A percentile compares a stretch with the other conserved stretches of the same genome.
phyloP scores from a whole-genome alignment of 2,888 invertebrate species.

The Polylopha cassiicola region DNA sequence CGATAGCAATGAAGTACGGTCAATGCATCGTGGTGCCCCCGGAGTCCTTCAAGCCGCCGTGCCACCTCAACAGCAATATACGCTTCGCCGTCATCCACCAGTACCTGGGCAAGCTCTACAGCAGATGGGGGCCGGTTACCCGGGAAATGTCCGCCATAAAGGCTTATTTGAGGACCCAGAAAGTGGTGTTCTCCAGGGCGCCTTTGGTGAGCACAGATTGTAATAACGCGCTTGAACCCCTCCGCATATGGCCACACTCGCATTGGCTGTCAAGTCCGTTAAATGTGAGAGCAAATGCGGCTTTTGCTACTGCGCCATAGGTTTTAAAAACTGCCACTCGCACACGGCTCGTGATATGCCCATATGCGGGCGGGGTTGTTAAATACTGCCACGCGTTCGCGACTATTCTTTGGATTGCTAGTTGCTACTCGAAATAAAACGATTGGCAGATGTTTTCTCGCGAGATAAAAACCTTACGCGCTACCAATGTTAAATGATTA shows the following conservation, averaged over 20 bases:
- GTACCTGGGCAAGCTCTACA: constrained; percentile 90
- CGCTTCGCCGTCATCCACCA: constrained; percentile 93
- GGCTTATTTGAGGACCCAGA: constrained; percentile 86
- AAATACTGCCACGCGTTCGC: too few relatives aligned
- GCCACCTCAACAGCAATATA: constrained; percentile 89
- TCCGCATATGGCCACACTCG: neutral
- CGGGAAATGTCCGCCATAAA: constrained; percentile 90
- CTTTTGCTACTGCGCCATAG: too few relatives aligned
- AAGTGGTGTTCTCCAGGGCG: constrained; percentile 83
- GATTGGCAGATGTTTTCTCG: too few relatives aligned
- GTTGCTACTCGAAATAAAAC: too few relatives aligned
- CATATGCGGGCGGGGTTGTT: too few relatives aligned
- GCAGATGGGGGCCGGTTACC: constrained; percentile 92
- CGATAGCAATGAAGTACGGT: constrained; percentile 87
- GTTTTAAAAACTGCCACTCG: too few relatives aligned
- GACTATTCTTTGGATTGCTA: too few relatives aligned
- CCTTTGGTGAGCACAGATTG: constrained; percentile 81
- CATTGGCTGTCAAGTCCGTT: neutral
- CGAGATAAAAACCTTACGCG: too few relatives aligned
- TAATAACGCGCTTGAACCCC: neutral
- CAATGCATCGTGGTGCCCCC: constrained; percentile 94
- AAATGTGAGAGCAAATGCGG: neutral
- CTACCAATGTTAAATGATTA: too few relatives aligned
- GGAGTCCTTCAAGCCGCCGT: constrained; percentile 83
- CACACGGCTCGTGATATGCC: too few relatives aligned